phyloP scores from a whole-genome alignment of 2,113 vertebrate species.

The Tragelaphus scriptus region DNA sequence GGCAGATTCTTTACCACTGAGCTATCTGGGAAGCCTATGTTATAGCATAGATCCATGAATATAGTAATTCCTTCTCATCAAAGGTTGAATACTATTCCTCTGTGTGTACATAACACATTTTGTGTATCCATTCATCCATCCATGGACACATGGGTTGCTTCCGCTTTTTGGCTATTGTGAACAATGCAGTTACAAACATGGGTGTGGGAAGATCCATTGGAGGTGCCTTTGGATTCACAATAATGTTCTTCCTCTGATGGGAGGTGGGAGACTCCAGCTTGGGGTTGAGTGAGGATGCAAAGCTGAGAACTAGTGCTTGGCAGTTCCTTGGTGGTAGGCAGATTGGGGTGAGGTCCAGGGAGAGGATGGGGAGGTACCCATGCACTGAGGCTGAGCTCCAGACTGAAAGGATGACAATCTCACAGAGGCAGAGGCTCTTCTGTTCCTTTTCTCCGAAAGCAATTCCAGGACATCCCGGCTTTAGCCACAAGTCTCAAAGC shows the following conservation, averaged over 20 bases:
- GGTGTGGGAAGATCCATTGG: neutral
- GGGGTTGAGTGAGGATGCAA: neutral
- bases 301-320: neutral
- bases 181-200: neutral
- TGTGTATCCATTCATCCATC: neutral
- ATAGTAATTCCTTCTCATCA: neutral
- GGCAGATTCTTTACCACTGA: neutral
- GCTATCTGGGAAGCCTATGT: neutral
- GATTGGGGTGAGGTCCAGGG: neutral
- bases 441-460: neutral
- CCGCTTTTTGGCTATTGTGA: neutral
- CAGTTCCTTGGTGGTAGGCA: neutral
- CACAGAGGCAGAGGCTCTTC: neutral
- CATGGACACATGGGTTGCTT: neutral
- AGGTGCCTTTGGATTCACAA: neutral
- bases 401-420: neutral
- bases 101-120: neutral
- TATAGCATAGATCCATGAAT: fast-evolving
- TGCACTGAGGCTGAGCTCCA: neutral
- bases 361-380: fast-evolving
- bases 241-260: neutral
- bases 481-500: neutral
- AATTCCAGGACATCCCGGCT: neutral
- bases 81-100: neutral
- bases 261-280: neutral